Base-by-base conservation (phyloP, 2,888 invertebrate species). In the Drosophila setosimentum region DNA sequence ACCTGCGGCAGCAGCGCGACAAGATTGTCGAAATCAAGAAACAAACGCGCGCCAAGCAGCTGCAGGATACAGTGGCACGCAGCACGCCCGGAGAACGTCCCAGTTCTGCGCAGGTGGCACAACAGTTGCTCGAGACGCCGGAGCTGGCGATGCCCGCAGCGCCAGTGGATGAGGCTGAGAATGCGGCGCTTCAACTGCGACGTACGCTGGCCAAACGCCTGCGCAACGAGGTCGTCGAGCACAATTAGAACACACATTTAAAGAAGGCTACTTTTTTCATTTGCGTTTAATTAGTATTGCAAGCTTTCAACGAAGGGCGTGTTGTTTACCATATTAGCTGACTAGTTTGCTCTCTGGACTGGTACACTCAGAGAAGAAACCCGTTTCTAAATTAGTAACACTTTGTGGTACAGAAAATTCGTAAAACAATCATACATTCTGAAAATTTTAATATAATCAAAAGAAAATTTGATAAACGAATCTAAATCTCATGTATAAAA, bases 11-110 rank as follows among this genome's bases (percentile, higher is more conserved):
- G 71, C 98, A 99, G 92, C 95, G 99, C 30, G 99, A 99, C 93
- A 98, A 98, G 91, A 94, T 99, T 61, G 94, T 99, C 50, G 97
- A 97, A 27, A 94, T 98, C 91, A 99, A 99, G 93, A 97, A 97
- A 91, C 96, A 97, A 91, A 98, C 97, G 29, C 95, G 99, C 27
- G 96, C 97, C 90, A 96, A 96, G 82, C 95, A 97, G 91, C 94
- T 98, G 10, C 95, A 95, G 35, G 94, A 94, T 40, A 95, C 94
- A 18, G 95, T 96, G 61, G 93, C 93, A 1, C 94, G 94, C 53
- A 82, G 65, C 57, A 87, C 81, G 29, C 73, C 60, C 11, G 77
- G 80, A 0, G 73, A 61, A 7, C 91, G 96, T 35, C 97, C 97
- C 0, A 95, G 95, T 66, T 97, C 97, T 0, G 96, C 97, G 0